These are phyloP conservation scores for Coracias cyanogaster DNA, from an alignment of 2,797 vertebrate genomes.

Conservation along the genomic window DNA sequence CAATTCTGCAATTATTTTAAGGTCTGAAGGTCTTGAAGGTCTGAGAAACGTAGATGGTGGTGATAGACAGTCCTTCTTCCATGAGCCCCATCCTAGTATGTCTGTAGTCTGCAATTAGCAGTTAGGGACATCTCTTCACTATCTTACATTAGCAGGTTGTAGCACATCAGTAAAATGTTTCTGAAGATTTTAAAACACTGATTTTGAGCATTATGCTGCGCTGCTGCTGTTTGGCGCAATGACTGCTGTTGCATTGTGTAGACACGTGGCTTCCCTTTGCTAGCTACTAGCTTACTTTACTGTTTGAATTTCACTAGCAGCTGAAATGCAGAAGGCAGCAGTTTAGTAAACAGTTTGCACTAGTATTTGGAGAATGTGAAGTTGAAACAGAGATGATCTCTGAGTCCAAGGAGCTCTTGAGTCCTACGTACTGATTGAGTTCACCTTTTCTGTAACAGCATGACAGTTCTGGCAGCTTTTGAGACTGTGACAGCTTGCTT, in stretches of 20 bases:
- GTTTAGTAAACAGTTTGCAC: constrained; percentile 44
- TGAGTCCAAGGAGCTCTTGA: constrained; percentile 20
- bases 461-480: constrained; percentile 33
- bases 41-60: background rate
- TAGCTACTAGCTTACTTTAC: background rate
- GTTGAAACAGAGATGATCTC: constrained; percentile 60
- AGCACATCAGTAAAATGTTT: background rate
- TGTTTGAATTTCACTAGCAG: background rate
- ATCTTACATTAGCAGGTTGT: background rate
- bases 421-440: constrained; percentile 41
- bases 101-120: background rate
- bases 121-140: background rate
- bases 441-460: constrained; percentile 60
- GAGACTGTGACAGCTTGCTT: constrained; percentile 22
- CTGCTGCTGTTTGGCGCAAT: background rate
- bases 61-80: background rate
- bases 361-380: constrained; percentile 59
- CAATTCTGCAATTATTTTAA: background rate
- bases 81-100: background rate
- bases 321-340: background rate
- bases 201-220: background rate
- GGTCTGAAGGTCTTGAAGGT: background rate
- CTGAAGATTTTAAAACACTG: background rate
- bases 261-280: background rate
- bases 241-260: background rate